Evolutionary conservation across 2,113 vertebrate species (phyloP), one percentile per base, ranked within the genome.

Genomic region (Vulpes ferrilata): DNA sequence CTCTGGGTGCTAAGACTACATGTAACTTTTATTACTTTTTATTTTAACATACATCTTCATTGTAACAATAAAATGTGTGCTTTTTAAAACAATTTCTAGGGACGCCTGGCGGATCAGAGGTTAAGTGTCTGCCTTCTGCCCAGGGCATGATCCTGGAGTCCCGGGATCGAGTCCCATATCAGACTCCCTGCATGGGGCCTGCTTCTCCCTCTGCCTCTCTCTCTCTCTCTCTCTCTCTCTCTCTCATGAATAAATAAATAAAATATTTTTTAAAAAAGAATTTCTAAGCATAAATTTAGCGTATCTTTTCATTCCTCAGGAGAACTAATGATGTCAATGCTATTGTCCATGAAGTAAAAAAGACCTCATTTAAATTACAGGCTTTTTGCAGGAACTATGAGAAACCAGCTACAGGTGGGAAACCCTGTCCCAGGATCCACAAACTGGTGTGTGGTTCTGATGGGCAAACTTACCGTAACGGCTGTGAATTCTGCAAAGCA

Each of bases 401-500:
- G 48, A 78, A 89, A 59, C 23, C 15, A 88, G 30, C n/a, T 25
- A 30, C 48, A 53, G 51, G n/a, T 60, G 73, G 62, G 93, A 96
- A 94, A 74, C n/a, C 86, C 4, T 97, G 97, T 64, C 65, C 93
- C 23, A 96, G 88, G 53, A 69, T 27, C 12, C 3, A 67, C 25
- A 93, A 96, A 35, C 95, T 93, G 2, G 96, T 97, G 30, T 97
- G 97, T 64, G 95, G 95, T 35, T 95, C 93, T 20, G 89, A 98
- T 30, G 91, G 93, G 1, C 59, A 96, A 76, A 98, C 93, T 76
- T 97, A 97, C n/a, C 22, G 27, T 32, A 97, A 91, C 23, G 73
- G 2, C 11, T 97, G 97, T 65, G 91, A 97, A 93, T 97, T 98
- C 95, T 98, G 96, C 86, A 94, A 73, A 85, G 38, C 15, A 69